A percentile compares a stretch with the other conserved stretches of the same genome.
These are phyloP conservation scores for Anastrepha ludens DNA, from an alignment of 1,140 invertebrate species.

Conservation along the genomic window DNA sequence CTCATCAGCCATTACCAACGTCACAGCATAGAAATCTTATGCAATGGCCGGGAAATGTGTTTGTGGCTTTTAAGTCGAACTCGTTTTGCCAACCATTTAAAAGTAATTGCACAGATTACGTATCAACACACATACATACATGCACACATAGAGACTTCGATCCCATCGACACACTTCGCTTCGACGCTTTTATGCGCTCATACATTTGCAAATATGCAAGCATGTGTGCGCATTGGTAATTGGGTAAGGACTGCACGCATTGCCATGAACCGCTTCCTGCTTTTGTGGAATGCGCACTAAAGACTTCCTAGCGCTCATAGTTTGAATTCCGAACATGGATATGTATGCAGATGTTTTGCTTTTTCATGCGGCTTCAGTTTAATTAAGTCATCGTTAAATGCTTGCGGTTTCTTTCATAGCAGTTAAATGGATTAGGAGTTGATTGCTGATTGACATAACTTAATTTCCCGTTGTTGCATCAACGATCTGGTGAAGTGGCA, in stretches of 20 bases:
- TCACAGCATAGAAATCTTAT: conserved; percentile 11
- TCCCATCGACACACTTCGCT: background rate
- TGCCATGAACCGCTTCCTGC: background rate
- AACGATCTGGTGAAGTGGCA: background rate
- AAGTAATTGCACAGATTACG: conserved; percentile 39
- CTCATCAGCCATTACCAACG: background rate
- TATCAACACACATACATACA: background rate
- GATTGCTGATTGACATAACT: conserved; percentile 34
- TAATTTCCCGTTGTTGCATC: conserved; percentile 16
- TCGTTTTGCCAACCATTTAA: conserved; percentile 38
- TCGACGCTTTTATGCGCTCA: background rate
- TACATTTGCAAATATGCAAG: background rate
- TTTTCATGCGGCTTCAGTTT: background rate
- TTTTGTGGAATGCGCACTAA: background rate
- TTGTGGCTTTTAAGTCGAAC: conserved; percentile 43
- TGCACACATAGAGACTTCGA: background rate
- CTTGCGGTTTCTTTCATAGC: conserved; percentile 1
- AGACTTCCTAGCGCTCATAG: background rate
- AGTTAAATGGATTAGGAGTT: background rate
- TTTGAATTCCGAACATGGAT: background rate
- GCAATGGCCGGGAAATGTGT: conserved; percentile 36
- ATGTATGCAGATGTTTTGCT: background rate
- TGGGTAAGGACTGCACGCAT: conserved; percentile 29
- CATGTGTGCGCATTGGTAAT: background rate
- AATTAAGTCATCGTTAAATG: conserved; percentile 29